These are phyloP conservation scores for Hydrozoanthus tunicans DNA, from an alignment of 64 coral and sea anemone genomes.

Conservation along the genomic window DNA sequence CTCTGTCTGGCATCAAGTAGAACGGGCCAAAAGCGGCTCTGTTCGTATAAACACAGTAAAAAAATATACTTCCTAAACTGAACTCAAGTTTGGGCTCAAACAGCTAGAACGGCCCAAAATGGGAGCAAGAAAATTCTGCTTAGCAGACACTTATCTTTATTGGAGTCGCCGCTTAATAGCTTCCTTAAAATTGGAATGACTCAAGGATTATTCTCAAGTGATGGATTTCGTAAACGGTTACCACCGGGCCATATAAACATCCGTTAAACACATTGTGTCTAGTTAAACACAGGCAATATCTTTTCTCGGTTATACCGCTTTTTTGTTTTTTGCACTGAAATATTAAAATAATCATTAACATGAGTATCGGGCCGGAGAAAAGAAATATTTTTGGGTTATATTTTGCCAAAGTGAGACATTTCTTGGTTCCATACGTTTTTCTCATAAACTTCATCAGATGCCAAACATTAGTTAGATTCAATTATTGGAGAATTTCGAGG, in stretches of 20 bases:
- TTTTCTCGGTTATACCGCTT: background rate
- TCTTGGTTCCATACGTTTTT: slow-evolving; percentile 62
- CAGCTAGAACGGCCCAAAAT: no score
- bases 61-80: background rate
- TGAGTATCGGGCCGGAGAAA: background rate
- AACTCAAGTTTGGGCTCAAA: background rate
- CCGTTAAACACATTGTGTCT: slow-evolving; percentile 52
- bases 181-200: slow-evolving; percentile 31
- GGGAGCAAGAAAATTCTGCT: background rate
- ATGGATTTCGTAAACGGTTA: slow-evolving; percentile 54
- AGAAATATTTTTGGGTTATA: background rate
- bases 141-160: background rate
- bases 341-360: slow-evolving; percentile 26
- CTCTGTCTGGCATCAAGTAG: background rate
- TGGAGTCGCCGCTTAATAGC: background rate
- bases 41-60: background rate
- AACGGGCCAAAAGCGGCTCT: background rate
- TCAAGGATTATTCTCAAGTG: slow-evolving; percentile 27
- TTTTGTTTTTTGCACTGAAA: slow-evolving; percentile 5
- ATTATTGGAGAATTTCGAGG: slow-evolving; percentile 61
- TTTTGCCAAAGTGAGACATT: background rate
- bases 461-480: slow-evolving; percentile 73
- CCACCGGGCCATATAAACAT: slow-evolving; percentile 47
- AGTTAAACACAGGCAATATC: slow-evolving; percentile 55
- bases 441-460: slow-evolving; percentile 44